phyloP scores from a whole-genome alignment of 2,888 invertebrate species.

The Polydrusus pterygomalis region DNA sequence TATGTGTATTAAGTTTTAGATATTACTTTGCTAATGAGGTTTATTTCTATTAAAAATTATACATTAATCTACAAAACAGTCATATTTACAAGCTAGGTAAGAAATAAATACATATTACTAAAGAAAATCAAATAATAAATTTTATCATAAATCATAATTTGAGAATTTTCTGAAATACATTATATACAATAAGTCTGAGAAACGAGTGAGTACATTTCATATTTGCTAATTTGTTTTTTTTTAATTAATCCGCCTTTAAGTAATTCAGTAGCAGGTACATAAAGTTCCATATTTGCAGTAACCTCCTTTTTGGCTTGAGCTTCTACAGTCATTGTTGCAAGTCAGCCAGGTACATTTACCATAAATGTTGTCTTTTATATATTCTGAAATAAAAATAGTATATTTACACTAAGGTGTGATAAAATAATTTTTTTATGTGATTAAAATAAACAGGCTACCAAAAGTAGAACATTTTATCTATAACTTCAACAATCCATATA shows the following conservation, averaged over 20 bases:
- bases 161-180: background rate
- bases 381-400: constrained; percentile 31
- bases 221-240: background rate
- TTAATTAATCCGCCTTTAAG: background rate
- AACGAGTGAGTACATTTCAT: too few species aligned
- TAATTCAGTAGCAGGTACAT: constrained; percentile 42
- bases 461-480: too few species aligned
- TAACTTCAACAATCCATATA: too few species aligned
- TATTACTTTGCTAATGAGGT: background rate
- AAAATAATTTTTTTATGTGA: background rate
- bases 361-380: constrained; percentile 31
- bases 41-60: background rate
- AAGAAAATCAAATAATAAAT: background rate
- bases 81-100: background rate
- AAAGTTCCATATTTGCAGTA: constrained; percentile 40
- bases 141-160: background rate
- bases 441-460: too few species aligned
- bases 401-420: too few species aligned
- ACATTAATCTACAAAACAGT: background rate
- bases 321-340: constrained; percentile 39
- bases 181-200: background rate
- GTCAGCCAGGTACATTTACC: constrained; percentile 30
- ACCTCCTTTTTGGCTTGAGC: constrained; percentile 26
- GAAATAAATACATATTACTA: background rate
- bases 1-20: background rate